Conservation (phyloP, 2,113 vertebrate genomes). For the Pachycephala philippinensis region DNA sequence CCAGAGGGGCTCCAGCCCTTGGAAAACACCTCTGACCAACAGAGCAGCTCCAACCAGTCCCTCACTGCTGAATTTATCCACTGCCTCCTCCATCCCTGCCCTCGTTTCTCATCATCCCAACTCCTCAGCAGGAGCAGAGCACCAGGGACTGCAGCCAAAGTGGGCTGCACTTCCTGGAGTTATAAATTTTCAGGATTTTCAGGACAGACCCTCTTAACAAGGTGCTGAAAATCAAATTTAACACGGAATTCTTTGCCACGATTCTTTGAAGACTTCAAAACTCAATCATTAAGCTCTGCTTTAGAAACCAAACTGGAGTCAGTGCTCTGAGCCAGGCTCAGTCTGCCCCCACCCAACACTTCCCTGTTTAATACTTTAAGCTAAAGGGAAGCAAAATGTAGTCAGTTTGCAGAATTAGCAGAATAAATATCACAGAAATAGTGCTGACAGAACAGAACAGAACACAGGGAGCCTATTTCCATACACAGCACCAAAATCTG, state of each 20-base stretch:
- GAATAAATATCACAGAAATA: neutral
- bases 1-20: neutral
- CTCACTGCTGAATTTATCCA: accelerated
- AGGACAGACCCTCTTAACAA: neutral
- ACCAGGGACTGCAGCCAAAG: neutral
- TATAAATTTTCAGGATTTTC: neutral
- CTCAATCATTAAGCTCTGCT: neutral
- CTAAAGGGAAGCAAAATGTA: neutral
- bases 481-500: constrained; percentile 11
- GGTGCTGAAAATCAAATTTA: accelerated
- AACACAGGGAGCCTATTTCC: neutral
- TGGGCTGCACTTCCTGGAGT: neutral
- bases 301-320: neutral
- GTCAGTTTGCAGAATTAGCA: neutral
- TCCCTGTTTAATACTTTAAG: neutral
- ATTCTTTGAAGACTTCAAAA: neutral
- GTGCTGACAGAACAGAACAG: neutral
- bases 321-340: neutral
- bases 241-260: accelerated
- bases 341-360: neutral
- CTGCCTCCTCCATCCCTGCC: neutral
- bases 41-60: neutral
- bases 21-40: neutral
- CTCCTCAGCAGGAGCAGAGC: neutral
- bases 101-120: accelerated